Evolutionary conservation across 2,797 vertebrate genomes (phyloP).

Genomic region (Phataginus tricuspis): DNA sequence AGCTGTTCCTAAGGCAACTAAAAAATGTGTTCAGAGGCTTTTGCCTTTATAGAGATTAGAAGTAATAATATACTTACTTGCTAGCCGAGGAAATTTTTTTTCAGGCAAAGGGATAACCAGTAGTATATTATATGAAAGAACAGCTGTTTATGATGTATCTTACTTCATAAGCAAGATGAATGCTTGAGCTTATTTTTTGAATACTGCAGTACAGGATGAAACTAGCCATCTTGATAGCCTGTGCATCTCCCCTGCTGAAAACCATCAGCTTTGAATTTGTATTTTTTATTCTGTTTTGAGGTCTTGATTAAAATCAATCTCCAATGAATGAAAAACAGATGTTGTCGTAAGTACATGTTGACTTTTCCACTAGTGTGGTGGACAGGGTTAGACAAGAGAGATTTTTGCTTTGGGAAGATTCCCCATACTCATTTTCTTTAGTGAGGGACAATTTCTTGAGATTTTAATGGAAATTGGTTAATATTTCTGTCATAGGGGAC

Average conservation of each 20-base stretch:
- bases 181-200: not conserved
- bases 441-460: constrained; percentile 61
- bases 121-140: not conserved
- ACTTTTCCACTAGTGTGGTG: constrained; percentile 11
- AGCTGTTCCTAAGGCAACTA: not conserved
- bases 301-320: constrained; percentile 51
- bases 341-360: constrained; percentile 36
- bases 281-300: constrained; percentile 41
- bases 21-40: not conserved
- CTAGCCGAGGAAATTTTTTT: not conserved
- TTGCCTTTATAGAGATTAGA: constrained; percentile 1
- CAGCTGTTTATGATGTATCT: not conserved
- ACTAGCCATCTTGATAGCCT: not conserved
- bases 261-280: constrained; percentile 34
- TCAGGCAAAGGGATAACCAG: not conserved
- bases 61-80: not conserved
- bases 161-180: not conserved
- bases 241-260: not conserved
- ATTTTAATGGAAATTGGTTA: constrained; percentile 76
- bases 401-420: constrained; percentile 11
- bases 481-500: constrained; percentile 79
- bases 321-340: not conserved
- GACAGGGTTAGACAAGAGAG: constrained; percentile 26
- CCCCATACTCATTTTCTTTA: constrained; percentile 62
- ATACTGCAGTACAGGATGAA: not conserved